A percentile compares a stretch with the other conserved stretches of the same genome.
Evolutionary conservation across 2,888 invertebrate genomes (phyloP).

Genomic region (Cheilosia vulpina): DNA sequence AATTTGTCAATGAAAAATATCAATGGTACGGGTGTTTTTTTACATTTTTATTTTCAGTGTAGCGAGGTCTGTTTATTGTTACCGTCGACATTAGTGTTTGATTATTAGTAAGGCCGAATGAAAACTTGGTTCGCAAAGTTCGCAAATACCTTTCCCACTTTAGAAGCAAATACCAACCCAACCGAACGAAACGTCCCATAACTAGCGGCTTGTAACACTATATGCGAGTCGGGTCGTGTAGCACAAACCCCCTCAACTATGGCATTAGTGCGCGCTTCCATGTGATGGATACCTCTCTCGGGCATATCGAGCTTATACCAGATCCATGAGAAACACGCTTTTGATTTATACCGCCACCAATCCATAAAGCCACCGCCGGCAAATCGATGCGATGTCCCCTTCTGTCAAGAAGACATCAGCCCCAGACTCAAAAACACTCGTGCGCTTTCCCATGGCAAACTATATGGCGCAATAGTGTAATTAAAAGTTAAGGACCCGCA

Average conservation of each 20-base stretch:
- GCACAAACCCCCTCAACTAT: constrained; percentile 10
- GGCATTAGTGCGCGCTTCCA: constrained; percentile 46
- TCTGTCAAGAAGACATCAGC: background rate
- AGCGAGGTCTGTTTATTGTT: too few relatives aligned
- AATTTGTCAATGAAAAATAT: too few relatives aligned
- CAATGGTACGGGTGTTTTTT: too few relatives aligned
- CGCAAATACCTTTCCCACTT: too few relatives aligned
- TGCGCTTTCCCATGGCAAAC: constrained; percentile 26
- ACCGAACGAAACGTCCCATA: constrained; percentile 24
- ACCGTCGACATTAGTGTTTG: too few relatives aligned
- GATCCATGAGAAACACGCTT: constrained; percentile 17
- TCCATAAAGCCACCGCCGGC: background rate
- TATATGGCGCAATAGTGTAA: background rate
- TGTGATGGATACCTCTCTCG: constrained; percentile 38
- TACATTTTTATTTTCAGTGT: too few relatives aligned
- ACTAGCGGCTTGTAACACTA: constrained; percentile 34
- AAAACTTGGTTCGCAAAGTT: too few relatives aligned
- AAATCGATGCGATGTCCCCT: constrained; percentile 56
- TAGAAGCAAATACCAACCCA: background rate
- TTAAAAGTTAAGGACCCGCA: constrained; percentile 42
- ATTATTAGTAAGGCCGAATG: too few relatives aligned
- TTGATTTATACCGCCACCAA: constrained; percentile 40
- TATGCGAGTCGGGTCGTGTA: background rate
- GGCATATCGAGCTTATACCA: constrained; percentile 1
- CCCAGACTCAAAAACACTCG: constrained; percentile 6